phyloP scores from a whole-genome alignment of 2,888 invertebrate species.

The Parnassius smintheus region DNA sequence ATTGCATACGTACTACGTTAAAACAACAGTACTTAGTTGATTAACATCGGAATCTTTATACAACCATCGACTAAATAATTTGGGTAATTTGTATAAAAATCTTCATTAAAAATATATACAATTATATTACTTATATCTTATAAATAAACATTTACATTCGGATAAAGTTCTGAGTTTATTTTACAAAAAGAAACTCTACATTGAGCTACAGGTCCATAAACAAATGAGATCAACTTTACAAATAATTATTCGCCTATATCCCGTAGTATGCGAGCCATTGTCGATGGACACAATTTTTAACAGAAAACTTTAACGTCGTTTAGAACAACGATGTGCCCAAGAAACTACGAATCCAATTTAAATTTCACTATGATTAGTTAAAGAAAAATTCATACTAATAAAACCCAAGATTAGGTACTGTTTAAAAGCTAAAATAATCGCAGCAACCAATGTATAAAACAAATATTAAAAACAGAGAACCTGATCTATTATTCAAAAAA shows the following conservation, averaged over 20 bases:
- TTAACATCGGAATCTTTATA: slow-evolving; percentile 58
- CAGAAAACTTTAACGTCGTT: background rate
- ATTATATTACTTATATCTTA: slow-evolving; percentile 61
- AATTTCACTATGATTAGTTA: too few species aligned
- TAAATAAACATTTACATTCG: slow-evolving; percentile 65
- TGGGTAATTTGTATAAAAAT: slow-evolving; percentile 64
- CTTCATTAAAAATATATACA: slow-evolving; percentile 70
- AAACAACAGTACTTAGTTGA: slow-evolving; percentile 53
- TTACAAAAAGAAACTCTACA: slow-evolving; percentile 64
- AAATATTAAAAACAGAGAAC: too few species aligned
- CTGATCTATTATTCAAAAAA: too few species aligned
- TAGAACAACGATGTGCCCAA: background rate
- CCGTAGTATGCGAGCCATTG: slow-evolving; percentile 39
- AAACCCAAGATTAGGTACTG: too few species aligned
- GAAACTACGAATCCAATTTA: background rate
- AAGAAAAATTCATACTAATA: too few species aligned
- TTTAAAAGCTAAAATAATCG: too few species aligned
- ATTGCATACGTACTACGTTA: slow-evolving; percentile 46
- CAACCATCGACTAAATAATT: slow-evolving; percentile 62
- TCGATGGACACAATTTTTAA: slow-evolving; percentile 20
- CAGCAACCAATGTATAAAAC: too few species aligned
- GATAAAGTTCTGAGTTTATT: slow-evolving; percentile 59
- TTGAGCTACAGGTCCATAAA: slow-evolving; percentile 76
- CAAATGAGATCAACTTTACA: slow-evolving; percentile 78
- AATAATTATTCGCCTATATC: slow-evolving; percentile 49